These are phyloP conservation scores for Halisarca cf. caerulea DNA, from an alignment of 37 sponge, comb jelly and placozoan species.

Conservation along the genomic window DNA sequence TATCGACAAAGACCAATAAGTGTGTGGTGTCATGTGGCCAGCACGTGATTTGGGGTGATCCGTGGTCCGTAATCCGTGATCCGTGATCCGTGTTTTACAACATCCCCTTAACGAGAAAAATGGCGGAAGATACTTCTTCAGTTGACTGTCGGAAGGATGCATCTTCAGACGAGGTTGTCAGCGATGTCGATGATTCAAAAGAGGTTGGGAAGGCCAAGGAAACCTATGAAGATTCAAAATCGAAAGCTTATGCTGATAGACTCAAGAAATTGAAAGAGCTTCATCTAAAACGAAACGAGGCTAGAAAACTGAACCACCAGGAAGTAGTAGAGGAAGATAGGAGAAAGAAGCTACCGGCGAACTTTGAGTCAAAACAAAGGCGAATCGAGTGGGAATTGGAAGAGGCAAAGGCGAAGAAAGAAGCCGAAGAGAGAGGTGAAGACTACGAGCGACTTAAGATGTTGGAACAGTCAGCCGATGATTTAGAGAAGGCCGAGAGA, in stretches of 20 bases:
- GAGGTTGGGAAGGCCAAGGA: background rate
- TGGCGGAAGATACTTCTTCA: background rate
- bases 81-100: no score
- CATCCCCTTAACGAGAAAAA: background rate
- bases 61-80: no score
- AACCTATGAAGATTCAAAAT: background rate
- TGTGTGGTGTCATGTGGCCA: no score
- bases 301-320: slow-evolving; percentile 87
- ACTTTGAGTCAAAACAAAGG: slow-evolving; percentile 77
- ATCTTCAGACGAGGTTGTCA: background rate
- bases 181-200: background rate
- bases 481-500: slow-evolving; percentile 81
- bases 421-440: slow-evolving; percentile 85
- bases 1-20: no score
- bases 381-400: slow-evolving; percentile 92
- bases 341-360: slow-evolving; percentile 87
- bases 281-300: slow-evolving; percentile 78
- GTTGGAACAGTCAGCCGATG: slow-evolving; percentile 77
- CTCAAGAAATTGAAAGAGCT: slow-evolving; percentile 76
- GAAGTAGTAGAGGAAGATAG: slow-evolving; percentile 95
- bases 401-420: slow-evolving; percentile 86
- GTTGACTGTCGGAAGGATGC: background rate
- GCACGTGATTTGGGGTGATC: no score
- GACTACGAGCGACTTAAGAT: slow-evolving; percentile 86
- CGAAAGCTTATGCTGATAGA: slow-evolving; percentile 33